Percentiles rank a stretch among this genome's conserved stretches.
Evolutionary conservation across 2,888 invertebrate genomes (phyloP).

Genomic region (Steromphala cineraria): DNA sequence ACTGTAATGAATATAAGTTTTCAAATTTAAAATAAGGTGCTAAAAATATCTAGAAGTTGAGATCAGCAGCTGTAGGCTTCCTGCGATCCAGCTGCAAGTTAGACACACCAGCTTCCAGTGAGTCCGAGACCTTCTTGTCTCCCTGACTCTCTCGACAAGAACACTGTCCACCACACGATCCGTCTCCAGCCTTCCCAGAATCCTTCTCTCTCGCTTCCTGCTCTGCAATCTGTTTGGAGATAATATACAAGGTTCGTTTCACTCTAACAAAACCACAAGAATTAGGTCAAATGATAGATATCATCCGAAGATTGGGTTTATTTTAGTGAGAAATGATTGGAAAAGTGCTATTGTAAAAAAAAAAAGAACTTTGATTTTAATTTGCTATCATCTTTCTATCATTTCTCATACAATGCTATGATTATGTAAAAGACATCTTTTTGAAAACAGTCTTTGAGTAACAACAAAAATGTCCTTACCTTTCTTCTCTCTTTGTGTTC

Average conservation of each 20-base stretch:
- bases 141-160: background rate
- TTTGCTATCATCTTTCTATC: no score
- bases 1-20: no score
- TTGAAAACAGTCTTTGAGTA: background rate
- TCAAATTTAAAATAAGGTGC: no score
- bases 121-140: background rate
- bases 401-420: no score
- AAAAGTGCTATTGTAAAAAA: no score
- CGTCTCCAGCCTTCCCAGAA: background rate
- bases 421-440: background rate
- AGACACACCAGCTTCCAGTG: background rate
- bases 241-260: background rate
- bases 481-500: conserved; percentile 69
- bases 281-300: no score
- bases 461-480: conserved; percentile 42
- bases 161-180: background rate
- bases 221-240: background rate
- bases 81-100: conserved; percentile 27
- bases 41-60: conserved; percentile 22
- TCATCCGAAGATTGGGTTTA: no score
- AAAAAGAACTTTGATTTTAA: no score
- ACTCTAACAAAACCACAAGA: no score
- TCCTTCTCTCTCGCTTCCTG: background rate
- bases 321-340: no score
- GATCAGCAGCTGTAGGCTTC: conserved; percentile 20